A percentile compares a stretch with the other conserved stretches of the same genome.
Evolutionary conservation across 30 jellyfish, hydroid and myxozoan species (phyloP).

Genomic region (Sanderia malayensis): DNA sequence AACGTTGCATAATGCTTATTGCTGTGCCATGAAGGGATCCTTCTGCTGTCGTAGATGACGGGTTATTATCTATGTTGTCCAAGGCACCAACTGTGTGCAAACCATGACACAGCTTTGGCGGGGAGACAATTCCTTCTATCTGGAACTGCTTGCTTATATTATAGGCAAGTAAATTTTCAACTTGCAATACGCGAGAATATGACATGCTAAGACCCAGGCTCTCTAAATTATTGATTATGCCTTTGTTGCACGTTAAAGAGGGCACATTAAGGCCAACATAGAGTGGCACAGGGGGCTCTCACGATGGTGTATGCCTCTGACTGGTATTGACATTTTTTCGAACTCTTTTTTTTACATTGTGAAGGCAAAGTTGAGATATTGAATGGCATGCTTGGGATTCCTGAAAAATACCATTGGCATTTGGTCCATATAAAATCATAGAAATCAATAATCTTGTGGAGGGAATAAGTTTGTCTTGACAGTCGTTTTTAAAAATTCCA

Average conservation of each 20-base stretch:
- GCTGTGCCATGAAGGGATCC: slow-evolving; percentile 59
- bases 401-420: slow-evolving; percentile 7
- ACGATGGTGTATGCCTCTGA: slow-evolving; percentile 21
- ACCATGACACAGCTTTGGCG: slow-evolving; percentile 27
- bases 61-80: slow-evolving; percentile 49
- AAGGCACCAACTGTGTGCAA: slow-evolving; percentile 37
- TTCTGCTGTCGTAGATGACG: slow-evolving; percentile 42
- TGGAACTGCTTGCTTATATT: slow-evolving; percentile 21
- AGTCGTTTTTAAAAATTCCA: slow-evolving; percentile 20
- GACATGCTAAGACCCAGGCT: slow-evolving; percentile 24
- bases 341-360: not conserved
- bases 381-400: slow-evolving; percentile 44
- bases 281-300: slow-evolving; percentile 48
- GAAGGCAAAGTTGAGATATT: slow-evolving; percentile 31
- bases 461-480: slow-evolving; percentile 37
- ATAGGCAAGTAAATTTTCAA: slow-evolving; percentile 19
- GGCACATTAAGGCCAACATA: slow-evolving; percentile 26
- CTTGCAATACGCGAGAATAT: slow-evolving; percentile 17
- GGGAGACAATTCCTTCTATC: slow-evolving; percentile 38
- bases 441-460: slow-evolving; percentile 13
- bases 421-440: slow-evolving; percentile 44
- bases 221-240: slow-evolving; percentile 21
- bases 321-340: slow-evolving; percentile 4
- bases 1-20: slow-evolving; percentile 24
- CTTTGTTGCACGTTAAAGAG: slow-evolving; percentile 34